These are phyloP conservation scores for Gnatocerus cornutus DNA, from an alignment of 2,888 invertebrate species.

Conservation along the genomic window DNA sequence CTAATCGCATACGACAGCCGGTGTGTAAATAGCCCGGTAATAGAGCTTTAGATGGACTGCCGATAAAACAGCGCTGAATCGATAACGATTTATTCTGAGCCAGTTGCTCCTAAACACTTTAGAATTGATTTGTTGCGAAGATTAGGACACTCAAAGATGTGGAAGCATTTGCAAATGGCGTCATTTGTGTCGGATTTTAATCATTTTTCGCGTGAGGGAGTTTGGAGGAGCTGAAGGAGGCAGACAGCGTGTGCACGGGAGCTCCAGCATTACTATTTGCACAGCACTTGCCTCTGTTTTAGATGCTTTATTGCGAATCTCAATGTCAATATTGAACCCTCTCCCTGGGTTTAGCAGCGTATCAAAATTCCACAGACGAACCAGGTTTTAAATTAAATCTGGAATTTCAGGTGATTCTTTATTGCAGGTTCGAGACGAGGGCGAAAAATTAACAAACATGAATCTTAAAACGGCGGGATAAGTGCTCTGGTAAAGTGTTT, in stretches of 20 bases:
- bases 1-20: conserved; percentile 66
- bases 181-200: conserved; percentile 42
- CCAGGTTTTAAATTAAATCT: conserved; percentile 36
- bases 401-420: conserved; percentile 3
- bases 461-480: no score
- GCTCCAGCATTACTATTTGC: conserved; percentile 49
- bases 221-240: conserved; percentile 31
- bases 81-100: conserved; percentile 46
- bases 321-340: conserved; percentile 51
- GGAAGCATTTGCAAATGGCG: conserved; percentile 18
- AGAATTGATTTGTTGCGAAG: conserved; percentile 53
- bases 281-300: conserved; percentile 53
- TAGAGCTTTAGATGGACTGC: conserved; percentile 57
- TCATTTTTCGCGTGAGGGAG: conserved; percentile 46
- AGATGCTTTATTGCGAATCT: conserved; percentile 54
- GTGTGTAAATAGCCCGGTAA: conserved; percentile 67
- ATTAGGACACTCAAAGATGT: conserved; percentile 54
- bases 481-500: no score
- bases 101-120: conserved; percentile 58
- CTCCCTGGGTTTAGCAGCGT: conserved; percentile 39
- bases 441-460: not conserved
- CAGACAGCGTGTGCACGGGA: conserved; percentile 24
- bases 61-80: conserved; percentile 42
- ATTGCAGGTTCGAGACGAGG: not conserved
- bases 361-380: conserved; percentile 45